These are phyloP conservation scores for Diplodus sargus DNA, from an alignment of 2,797 vertebrate genomes.

Conservation along the genomic window DNA sequence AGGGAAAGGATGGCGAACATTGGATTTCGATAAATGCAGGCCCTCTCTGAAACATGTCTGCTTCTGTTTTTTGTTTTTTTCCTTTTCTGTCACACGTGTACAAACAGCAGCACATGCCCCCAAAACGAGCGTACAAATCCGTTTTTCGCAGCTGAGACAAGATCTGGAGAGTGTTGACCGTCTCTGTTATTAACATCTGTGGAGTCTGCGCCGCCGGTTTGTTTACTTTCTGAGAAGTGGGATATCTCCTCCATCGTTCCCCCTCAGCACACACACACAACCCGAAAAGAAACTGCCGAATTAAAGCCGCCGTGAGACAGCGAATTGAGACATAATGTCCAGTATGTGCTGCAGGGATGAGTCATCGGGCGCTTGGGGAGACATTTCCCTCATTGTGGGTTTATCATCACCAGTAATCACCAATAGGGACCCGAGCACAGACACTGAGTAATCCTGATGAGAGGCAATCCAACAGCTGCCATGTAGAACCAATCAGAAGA, in stretches of 20 bases:
- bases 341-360: constrained; percentile 52
- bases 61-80: background rate
- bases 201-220: constrained; percentile 31
- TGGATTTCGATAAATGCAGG: constrained; percentile 23
- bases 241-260: constrained; percentile 17
- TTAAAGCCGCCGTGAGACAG: constrained; percentile 1
- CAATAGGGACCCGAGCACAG: constrained; percentile 53
- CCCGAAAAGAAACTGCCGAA: background rate
- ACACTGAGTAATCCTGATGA: constrained; percentile 72
- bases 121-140: constrained; percentile 8
- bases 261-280: background rate
- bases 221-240: constrained; percentile 51
- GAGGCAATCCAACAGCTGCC: constrained; percentile 64
- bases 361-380: constrained; percentile 61
- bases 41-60: constrained; percentile 18
- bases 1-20: constrained; percentile 35
- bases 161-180: constrained; percentile 50
- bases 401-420: constrained; percentile 64
- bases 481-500: constrained; percentile 19
- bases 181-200: constrained; percentile 52
- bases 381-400: constrained; percentile 67
- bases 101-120: constrained; percentile 27
- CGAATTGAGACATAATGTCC: constrained; percentile 36
- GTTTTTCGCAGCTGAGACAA: constrained; percentile 35
- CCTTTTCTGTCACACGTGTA: background rate